Conservation (phyloP, 2,797 vertebrate genomes). For the Sphaeramia orbicularis region DNA sequence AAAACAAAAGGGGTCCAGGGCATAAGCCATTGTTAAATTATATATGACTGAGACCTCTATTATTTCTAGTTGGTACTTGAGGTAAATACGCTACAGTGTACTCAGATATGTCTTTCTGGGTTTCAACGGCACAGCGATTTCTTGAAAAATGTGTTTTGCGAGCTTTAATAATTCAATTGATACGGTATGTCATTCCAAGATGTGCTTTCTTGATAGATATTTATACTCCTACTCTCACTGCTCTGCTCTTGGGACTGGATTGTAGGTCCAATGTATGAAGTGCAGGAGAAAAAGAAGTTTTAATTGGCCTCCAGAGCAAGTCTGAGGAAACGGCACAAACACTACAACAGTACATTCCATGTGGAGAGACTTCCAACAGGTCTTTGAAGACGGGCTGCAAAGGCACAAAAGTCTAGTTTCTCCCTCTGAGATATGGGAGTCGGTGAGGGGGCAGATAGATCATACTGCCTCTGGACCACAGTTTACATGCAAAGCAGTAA, state of each 20-base stretch:
- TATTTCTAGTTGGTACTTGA: too few relatives aligned
- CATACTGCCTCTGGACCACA: conserved; percentile 33
- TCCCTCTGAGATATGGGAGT: not conserved
- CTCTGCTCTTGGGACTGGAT: not conserved
- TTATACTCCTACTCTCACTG: not conserved
- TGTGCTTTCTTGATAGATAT: too few relatives aligned
- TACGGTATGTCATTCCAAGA: too few relatives aligned
- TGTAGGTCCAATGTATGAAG: not conserved
- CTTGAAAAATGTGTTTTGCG: too few relatives aligned
- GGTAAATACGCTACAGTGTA: too few relatives aligned
- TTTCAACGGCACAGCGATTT: too few relatives aligned
- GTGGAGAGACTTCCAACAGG: not conserved
- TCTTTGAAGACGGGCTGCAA: conserved; percentile 9
- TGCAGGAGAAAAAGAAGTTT: not conserved
- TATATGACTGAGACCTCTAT: too few relatives aligned
- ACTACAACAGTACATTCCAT: not conserved
- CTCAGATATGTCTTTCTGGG: too few relatives aligned
- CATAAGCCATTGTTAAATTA: too few relatives aligned
- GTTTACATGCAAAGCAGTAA: conserved; percentile 57
- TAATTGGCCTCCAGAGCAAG: not conserved
- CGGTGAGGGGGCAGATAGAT: conserved; percentile 33
- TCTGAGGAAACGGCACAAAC: not conserved
- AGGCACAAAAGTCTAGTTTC: conserved; percentile 2
- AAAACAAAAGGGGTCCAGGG: too few relatives aligned
- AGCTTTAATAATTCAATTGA: too few relatives aligned